phyloP scores from a whole-genome alignment of 2,797 vertebrate species.

The Darevskia nairensis region DNA sequence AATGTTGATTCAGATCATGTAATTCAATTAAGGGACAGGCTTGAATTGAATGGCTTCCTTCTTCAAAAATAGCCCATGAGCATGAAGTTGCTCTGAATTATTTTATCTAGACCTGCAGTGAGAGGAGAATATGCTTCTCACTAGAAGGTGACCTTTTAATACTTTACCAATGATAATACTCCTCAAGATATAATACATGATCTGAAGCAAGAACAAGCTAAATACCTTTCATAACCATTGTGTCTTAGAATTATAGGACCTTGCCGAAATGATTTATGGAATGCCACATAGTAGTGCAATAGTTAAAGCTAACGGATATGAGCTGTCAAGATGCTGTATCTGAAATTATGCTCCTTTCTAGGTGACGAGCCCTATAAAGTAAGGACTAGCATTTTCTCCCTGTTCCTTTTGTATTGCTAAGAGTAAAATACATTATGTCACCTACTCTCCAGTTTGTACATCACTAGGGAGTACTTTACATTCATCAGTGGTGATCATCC shows the following conservation, averaged over 20 bases:
- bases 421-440: no score
- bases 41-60: neutral
- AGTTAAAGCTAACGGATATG: neutral
- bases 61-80: slow-evolving; percentile 8
- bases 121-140: slow-evolving; percentile 34
- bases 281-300: neutral
- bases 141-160: slow-evolving; percentile 33
- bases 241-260: no score
- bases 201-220: neutral
- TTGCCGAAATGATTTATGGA: neutral
- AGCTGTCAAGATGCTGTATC: neutral
- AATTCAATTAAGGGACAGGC: slow-evolving; percentile 41
- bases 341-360: neutral
- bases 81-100: neutral
- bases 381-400: no score
- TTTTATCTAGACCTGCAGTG: slow-evolving; percentile 23
- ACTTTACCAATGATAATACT: slow-evolving; percentile 27
- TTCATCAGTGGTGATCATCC: no score
- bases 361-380: neutral
- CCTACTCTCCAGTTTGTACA: no score
- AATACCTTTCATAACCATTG: neutral
- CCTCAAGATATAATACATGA: neutral
- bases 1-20: slow-evolving; percentile 19
- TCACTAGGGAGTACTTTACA: no score
- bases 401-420: no score